Conservation (phyloP, 2,113 vertebrate genomes). For the Megaleporinus macrocephalus region DNA sequence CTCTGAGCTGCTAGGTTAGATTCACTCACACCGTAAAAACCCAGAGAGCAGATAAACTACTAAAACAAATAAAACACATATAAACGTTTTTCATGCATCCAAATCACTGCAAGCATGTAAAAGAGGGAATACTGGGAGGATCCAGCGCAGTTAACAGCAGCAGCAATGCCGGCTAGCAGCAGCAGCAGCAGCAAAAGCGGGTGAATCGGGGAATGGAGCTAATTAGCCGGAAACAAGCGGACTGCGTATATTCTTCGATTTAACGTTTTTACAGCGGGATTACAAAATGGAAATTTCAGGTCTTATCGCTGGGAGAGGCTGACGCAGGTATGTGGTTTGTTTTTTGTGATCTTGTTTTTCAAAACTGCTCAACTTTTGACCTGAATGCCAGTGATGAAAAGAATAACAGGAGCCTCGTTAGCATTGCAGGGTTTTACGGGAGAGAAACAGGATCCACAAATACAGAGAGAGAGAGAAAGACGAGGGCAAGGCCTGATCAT, state of each 20-base stretch:
- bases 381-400: constrained; percentile 11
- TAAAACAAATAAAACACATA: constrained; percentile 47
- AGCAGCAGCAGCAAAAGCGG: constrained; percentile 64
- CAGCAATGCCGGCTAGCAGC: constrained; percentile 64
- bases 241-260: constrained; percentile 4
- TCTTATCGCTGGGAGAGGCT: background rate
- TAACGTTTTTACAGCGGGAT: constrained; percentile 11
- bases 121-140: constrained; percentile 62
- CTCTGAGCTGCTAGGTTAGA: too few species aligned
- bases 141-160: constrained; percentile 59
- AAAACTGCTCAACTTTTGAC: background rate
- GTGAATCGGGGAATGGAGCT: constrained; percentile 75
- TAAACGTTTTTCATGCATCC: constrained; percentile 26
- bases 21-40: constrained; percentile 22
- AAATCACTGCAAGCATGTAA: background rate
- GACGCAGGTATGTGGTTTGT: background rate
- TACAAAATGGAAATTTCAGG: background rate
- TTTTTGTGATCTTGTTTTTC: background rate
- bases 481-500: background rate
- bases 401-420: constrained; percentile 14
- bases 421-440: constrained; percentile 2
- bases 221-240: constrained; percentile 62
- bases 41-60: constrained; percentile 63
- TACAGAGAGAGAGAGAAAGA: background rate
- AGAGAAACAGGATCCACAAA: constrained; percentile 1